Percentiles rank a stretch among this genome's conserved stretches.
These are phyloP conservation scores for Melanotaenia trifasciata DNA, from an alignment of 2,797 vertebrate species.

Conservation along the genomic window DNA sequence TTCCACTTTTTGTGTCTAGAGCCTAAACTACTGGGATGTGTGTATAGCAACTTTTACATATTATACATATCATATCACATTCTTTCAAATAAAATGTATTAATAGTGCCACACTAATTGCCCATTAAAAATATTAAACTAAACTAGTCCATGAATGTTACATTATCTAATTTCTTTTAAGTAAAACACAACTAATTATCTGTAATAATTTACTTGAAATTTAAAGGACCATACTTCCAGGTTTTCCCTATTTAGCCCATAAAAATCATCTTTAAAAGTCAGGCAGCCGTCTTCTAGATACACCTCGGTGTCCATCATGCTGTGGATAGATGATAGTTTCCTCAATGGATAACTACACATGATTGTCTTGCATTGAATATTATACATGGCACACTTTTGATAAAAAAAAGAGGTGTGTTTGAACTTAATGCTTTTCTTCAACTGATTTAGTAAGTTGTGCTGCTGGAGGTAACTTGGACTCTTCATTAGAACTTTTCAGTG, in stretches of 20 bases:
- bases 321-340: neutral
- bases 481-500: neutral
- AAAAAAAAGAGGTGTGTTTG: neutral
- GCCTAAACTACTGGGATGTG: conserved; percentile 72
- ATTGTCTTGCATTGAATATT: neutral
- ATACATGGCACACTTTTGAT: neutral
- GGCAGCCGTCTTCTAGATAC: fast-evolving
- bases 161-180: conserved; percentile 32
- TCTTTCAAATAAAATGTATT: conserved; percentile 36
- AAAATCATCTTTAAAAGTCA: neutral
- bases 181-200: conserved; percentile 37
- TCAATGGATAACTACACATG: neutral
- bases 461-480: neutral
- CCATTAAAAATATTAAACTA: conserved; percentile 26
- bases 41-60: conserved; percentile 54
- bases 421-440: conserved; percentile 2
- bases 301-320: neutral
- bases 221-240: conserved; percentile 3
- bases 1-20: conserved; percentile 66
- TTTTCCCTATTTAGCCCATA: conserved; percentile 21
- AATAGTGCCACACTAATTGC: conserved; percentile 48
- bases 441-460: conserved; percentile 4
- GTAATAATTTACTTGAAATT: conserved; percentile 1
- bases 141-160: conserved; percentile 23
- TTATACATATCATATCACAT: conserved; percentile 12